Conservation (phyloP, 2,888 invertebrate species). For the Chromoteleia sp. region DNA sequence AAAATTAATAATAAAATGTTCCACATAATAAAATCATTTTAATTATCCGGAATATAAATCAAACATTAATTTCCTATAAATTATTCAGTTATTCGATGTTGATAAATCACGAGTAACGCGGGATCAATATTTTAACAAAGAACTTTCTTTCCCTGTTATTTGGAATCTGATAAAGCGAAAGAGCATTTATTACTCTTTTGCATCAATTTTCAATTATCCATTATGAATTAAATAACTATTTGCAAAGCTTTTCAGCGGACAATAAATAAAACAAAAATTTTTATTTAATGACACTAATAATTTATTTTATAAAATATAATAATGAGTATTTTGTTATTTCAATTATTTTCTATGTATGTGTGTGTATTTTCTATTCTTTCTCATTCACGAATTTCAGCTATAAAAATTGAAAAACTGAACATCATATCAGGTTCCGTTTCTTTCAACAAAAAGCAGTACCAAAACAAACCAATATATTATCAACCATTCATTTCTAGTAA, state of each 20-base stretch:
- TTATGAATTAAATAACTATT: neutral
- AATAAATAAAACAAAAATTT: too few relatives aligned
- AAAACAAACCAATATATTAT: slow-evolving; percentile 9
- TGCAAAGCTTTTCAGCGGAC: neutral
- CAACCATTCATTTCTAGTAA: neutral
- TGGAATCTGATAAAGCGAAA: neutral
- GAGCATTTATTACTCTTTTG: neutral
- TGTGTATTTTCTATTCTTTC: neutral
- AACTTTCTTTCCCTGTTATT: neutral
- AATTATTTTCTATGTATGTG: too few relatives aligned
- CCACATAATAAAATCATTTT: too few relatives aligned
- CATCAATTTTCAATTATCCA: slow-evolving; percentile 10
- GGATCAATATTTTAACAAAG: slow-evolving; percentile 1
- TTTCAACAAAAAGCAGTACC: slow-evolving; percentile 6
- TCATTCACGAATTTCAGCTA: neutral
- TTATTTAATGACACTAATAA: too few relatives aligned
- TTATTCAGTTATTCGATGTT: too few relatives aligned
- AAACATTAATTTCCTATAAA: too few relatives aligned
- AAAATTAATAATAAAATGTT: too few relatives aligned
- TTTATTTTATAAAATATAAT: too few relatives aligned
- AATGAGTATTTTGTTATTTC: too few relatives aligned
- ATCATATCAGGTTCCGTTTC: slow-evolving; percentile 4
- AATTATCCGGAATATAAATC: too few relatives aligned
- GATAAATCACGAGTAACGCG: neutral
- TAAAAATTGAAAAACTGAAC: neutral